Evolutionary conservation across 2,797 vertebrate genomes (phyloP).

Genomic region (Pantherophis alleghaniensis): DNA sequence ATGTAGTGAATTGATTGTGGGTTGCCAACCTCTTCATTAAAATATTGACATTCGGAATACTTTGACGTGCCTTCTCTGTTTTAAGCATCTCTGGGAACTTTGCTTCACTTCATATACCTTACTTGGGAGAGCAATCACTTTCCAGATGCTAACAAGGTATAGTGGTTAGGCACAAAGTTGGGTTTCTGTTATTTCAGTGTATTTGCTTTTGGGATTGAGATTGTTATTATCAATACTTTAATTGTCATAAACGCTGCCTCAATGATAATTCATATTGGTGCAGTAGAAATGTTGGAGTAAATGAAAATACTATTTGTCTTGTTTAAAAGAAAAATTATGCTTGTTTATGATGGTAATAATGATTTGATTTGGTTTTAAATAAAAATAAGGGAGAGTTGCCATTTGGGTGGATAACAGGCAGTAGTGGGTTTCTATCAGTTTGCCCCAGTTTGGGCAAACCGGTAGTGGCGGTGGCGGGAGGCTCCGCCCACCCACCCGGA

Average conservation of each 20-base stretch:
- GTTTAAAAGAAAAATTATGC: background rate
- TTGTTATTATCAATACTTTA: background rate
- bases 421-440: too few relatives aligned
- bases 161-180: background rate
- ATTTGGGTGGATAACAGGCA: background rate
- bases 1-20: background rate
- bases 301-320: background rate
- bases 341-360: background rate
- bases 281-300: background rate
- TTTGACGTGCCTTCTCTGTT: background rate
- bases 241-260: background rate
- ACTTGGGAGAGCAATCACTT: background rate
- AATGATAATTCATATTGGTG: background rate
- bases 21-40: background rate
- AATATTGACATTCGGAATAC: background rate
- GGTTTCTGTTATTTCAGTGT: background rate
- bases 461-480: too few relatives aligned
- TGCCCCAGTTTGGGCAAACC: too few relatives aligned
- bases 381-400: background rate
- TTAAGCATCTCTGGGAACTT: background rate
- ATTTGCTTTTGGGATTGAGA: background rate
- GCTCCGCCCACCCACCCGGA: too few relatives aligned
- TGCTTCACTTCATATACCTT: background rate
- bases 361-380: background rate
- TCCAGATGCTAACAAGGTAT: background rate